Base-by-base conservation (phyloP, 2,113 vertebrate species). In the Cacatua alba region DNA sequence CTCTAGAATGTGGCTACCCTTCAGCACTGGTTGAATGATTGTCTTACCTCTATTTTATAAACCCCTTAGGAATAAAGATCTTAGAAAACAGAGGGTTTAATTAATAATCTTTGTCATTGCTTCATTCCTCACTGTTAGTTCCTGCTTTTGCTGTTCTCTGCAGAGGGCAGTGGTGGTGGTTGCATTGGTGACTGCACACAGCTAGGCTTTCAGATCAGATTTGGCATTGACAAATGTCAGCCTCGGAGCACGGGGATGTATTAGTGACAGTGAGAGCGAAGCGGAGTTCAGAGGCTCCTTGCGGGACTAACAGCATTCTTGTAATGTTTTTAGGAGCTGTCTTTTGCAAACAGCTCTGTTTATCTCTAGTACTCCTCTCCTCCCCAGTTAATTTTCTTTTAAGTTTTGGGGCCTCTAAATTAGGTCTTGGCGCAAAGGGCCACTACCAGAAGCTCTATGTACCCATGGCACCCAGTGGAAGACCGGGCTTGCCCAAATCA, bases 151-250 rank as follows among this genome's bases (percentile, higher is more conserved):
- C 77, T 93, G 31, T 37, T 89, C 77, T 81, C 77, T 91, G 62
- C 53, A 76, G 86, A 71, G 94, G 86, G 52, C 21, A 60, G 46
- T 63, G 74, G 25, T 26, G 4, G 79, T 57, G 69, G 16, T 46
- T 78, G 87, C 57, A 79, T 2, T 82, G 53, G 85, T 92, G 85
- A 52, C 76, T 93, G 76, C 68, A 75, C 82, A 65, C 46, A 88
- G 60, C 44, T 19, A 79, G 65, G 74, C 41, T 91, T 95, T 93
- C 77, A 76, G 70, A 89, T 92, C 69, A 76, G 72, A 88, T 93
- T 41, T 96, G 86, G 57, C 90, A 65, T 51, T 92, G 95, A 84
- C 72, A 91, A 68, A 93, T 90, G 74, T 84, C 69, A 90, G 83
- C 62, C 72, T 92, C 0, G 1, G 86, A 93, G 88, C 86, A 55